Evolutionary conservation across 2,113 vertebrate species (phyloP), one percentile per base, ranked within the genome.

Genomic region (Nanorana parkeri): DNA sequence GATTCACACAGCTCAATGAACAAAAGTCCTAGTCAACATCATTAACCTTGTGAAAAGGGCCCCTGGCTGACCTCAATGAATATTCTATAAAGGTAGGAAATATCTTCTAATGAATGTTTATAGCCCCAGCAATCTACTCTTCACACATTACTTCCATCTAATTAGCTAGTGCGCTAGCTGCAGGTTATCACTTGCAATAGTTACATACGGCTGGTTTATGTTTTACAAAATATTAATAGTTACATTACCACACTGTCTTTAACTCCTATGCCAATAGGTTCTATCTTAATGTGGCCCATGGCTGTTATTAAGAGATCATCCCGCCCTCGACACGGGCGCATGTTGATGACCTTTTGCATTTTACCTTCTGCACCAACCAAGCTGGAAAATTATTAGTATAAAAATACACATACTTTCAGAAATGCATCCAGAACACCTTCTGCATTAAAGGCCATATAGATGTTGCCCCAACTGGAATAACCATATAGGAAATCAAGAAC

Each of bases 21-120:
- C 52, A 73, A 29, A 32, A 73, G 52, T 56, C 52, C 24, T 26
- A 56, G 23, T 23, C 52, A 56, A 23, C 69, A 73, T 73, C 52
- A 73, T 73, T 73, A 73, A 73, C 69, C 69, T 73, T 73, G 69
- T 54, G 69, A 73, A 24, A 54, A 56, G 24, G 56, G 69, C 69
- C 69, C 69, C 54, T 21, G 1, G n/a, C 51, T 26, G 51, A 73
- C 69, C 69, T 73, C 52, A 29, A 73, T 55, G 69, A 73, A 73
- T 68, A 56, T 28, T 55, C 52, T 26, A 56, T 73, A 58, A 73
- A 73, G 69, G 68, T 56, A 24, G 52, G 7, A 73, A 73, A 55
- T 52, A 54, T 73, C 52, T 73, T 13, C 69, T 26, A 73, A 73
- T 73, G 51, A 73, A 73, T 73, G 69, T 73, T 73, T 73, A 73